Base-by-base conservation (phyloP, 2,888 invertebrate genomes). In the Cryptocephalus moraei region DNA sequence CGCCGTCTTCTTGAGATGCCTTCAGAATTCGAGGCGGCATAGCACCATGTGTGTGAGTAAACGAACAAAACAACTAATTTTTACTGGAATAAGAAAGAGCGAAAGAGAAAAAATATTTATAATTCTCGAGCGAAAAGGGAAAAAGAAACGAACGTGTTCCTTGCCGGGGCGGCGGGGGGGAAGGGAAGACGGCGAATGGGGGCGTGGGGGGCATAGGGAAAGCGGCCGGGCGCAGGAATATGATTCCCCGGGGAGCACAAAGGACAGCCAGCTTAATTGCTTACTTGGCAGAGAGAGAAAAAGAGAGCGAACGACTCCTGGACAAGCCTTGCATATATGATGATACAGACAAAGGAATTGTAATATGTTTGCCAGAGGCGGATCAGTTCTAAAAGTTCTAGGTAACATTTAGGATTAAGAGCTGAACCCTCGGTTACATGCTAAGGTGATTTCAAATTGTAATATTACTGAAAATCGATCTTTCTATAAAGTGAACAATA, bases 291-390 rank as follows among this genome's bases (percentile, higher is more conserved):
- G 56, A 55, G 56, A 54, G 59, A 60, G 52, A 46, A 54, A 55
- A 48, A 50, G 53, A 55, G 55, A 55, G 57, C 51, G 52, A 50
- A 41, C 51, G 53, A 43, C 52, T 55, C 57, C 62, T 64, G 63
- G 64, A 68, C 68, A 68, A 66, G 66, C 65, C 68, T 67, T 69
- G 69, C 69, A 69, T 68, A 69, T 70, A 70, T 70, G 69, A 70
- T 69, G 69, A 69, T 68, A 67, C 65, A 68, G 68, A 69, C 69
- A 70, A 69, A 68, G 67, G 68, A 68, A 68, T 67, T 67, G 67
- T 66, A 67, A 67, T 67, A 36, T 36, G n/a, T n/a, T 11, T 36
- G 36, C 12, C 36, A 36, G 36, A 11, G 36, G 36, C 36, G 36
- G n/a, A 2, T 22, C 22, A 22, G 3, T 22, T 22, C 6, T 22